These are phyloP conservation scores for Melanargia galathea DNA, from an alignment of 2,888 invertebrate genomes.

Conservation along the genomic window DNA sequence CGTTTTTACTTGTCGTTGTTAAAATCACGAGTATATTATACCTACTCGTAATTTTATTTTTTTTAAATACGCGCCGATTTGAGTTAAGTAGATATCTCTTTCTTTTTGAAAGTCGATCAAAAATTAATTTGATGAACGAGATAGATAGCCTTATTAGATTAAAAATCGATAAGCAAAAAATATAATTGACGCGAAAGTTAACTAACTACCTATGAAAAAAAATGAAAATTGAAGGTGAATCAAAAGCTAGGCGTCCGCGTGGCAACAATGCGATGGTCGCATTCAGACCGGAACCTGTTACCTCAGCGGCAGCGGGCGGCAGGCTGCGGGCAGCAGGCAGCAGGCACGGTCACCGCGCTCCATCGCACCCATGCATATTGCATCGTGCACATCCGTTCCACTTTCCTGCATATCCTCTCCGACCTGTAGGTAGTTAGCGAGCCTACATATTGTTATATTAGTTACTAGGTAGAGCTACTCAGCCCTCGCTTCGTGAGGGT, in stretches of 20 bases:
- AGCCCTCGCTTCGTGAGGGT: no score
- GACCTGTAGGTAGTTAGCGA: slow-evolving; percentile 14
- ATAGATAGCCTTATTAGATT: no score
- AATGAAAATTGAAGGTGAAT: not conserved
- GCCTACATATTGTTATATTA: slow-evolving; percentile 10
- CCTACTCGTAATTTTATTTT: no score
- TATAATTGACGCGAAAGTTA: not conserved
- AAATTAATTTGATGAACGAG: no score
- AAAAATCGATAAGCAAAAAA: not conserved
- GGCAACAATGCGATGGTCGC: slow-evolving; percentile 48
- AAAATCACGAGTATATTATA: no score
- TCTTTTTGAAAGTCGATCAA: no score
- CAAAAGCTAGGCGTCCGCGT: slow-evolving; percentile 25
- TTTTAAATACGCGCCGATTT: no score
- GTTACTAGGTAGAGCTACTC: not conserved
- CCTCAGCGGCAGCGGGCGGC: slow-evolving; percentile 35
- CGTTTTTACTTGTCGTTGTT: no score
- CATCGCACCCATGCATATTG: slow-evolving; percentile 56
- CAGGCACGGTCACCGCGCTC: slow-evolving; percentile 63
- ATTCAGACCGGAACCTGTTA: slow-evolving; percentile 62
- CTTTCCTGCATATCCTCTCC: slow-evolving; percentile 56
- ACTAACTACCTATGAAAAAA: not conserved
- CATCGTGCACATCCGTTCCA: slow-evolving; percentile 73
- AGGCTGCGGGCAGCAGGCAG: not conserved
- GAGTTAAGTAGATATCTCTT: no score